Evolutionary conservation across 2,888 invertebrate genomes (phyloP).

Genomic region (Drosophila pseudotakahashii): DNA sequence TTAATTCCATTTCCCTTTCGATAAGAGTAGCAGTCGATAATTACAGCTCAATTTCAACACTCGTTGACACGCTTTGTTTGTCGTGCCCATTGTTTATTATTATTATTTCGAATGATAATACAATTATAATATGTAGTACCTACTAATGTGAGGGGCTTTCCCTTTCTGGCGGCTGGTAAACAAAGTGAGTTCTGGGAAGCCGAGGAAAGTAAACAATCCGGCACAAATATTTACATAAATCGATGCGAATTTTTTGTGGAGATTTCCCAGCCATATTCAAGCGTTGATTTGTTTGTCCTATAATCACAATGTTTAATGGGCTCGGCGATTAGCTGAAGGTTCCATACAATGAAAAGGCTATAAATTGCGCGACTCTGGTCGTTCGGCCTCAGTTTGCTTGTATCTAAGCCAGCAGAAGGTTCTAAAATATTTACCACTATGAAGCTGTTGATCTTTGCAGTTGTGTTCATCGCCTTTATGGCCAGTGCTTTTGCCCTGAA

Average conservation of each 20-base stretch:
- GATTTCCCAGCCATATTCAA: slow-evolving; percentile 33
- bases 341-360: not conserved
- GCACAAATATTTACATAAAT: slow-evolving; percentile 43
- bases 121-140: slow-evolving; percentile 2
- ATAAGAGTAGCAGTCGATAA: slow-evolving; percentile 2
- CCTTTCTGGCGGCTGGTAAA: slow-evolving; percentile 16
- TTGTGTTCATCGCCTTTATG: slow-evolving; percentile 3
- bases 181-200: slow-evolving; percentile 38
- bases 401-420: not conserved
- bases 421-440: slow-evolving; percentile 12
- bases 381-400: slow-evolving; percentile 10
- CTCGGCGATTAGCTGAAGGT: slow-evolving; percentile 7
- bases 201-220: slow-evolving; percentile 12
- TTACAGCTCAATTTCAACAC: slow-evolving; percentile 12
- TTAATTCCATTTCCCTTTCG: slow-evolving; percentile 8
- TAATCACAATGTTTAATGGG: slow-evolving; percentile 3
- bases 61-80: slow-evolving; percentile 3
- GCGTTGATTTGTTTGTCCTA: slow-evolving; percentile 17
- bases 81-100: slow-evolving; percentile 9
- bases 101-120: slow-evolving; percentile 1
- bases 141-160: slow-evolving; percentile 20
- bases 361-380: not conserved
- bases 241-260: slow-evolving; percentile 21
- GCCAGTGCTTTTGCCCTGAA: slow-evolving; percentile 16
- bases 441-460: slow-evolving; percentile 35